These are phyloP conservation scores for Melanotaenia boesemani DNA, from an alignment of 2,797 vertebrate species.

Conservation along the genomic window DNA sequence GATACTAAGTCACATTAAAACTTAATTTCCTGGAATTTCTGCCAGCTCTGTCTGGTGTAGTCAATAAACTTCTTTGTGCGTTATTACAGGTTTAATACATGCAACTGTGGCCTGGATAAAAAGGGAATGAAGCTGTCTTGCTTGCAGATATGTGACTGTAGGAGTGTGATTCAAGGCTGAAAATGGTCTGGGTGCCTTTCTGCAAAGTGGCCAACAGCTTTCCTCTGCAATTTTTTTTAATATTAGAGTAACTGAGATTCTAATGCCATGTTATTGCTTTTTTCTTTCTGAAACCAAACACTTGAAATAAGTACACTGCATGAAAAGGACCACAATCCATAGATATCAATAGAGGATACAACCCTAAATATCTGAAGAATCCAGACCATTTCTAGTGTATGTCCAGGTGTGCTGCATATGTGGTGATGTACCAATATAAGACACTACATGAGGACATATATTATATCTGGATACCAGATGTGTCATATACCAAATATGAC, in stretches of 20 bases:
- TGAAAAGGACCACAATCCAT: no score
- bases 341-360: no score
- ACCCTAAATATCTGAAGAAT: no score
- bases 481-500: no score
- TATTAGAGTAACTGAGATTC: not conserved
- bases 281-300: not conserved
- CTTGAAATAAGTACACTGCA: not conserved
- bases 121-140: slow-evolving; percentile 21
- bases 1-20: slow-evolving; percentile 62
- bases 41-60: slow-evolving; percentile 31
- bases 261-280: not conserved
- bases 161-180: slow-evolving; percentile 17
- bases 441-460: no score
- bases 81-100: slow-evolving; percentile 51
- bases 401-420: no score
- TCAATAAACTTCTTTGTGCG: slow-evolving; percentile 26
- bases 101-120: slow-evolving; percentile 50
- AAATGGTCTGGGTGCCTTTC: not conserved
- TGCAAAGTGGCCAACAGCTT: not conserved
- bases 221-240: not conserved
- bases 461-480: no score
- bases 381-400: no score
- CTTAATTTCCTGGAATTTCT: slow-evolving; percentile 44
- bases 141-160: slow-evolving; percentile 24
- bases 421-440: no score